Base-by-base conservation (phyloP, 2,113 vertebrate species). In the Laticauda colubrina region DNA sequence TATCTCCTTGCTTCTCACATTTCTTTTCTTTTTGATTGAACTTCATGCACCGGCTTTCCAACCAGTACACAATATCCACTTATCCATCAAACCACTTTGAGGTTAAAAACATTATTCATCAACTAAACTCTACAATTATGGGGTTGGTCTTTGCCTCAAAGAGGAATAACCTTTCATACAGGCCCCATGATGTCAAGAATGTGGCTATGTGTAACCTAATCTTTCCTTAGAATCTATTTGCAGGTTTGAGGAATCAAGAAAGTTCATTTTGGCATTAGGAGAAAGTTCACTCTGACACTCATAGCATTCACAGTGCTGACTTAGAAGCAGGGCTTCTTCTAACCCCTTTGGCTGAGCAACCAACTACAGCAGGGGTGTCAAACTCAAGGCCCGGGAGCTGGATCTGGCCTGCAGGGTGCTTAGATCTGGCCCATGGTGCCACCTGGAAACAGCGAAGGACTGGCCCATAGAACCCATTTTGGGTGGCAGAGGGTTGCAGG, bases 11-110 rank as follows among this genome's bases (percentile, higher is more conserved):
- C 20, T 59, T 85, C 92, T 93, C 75, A 61, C 20, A 10, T 89
- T 86, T 85, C 88, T 85, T 89, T 92, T 89, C 88, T 29, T 1
- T 59, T 89, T 89, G 69, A 12, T n/a, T 89, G 69, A 57, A 59
- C 43, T 92, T 92, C 48, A 43, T 51, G 2, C 39, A 45, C 10
- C 26, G 23, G 54, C 88, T 89, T 59, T 93, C 61, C 88, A 90
- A 48, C 29, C 69, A 59, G 85, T 24, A 15, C 8, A 55, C 54
- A 15, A 57, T 89, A 93, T 56, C 39, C 39, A 53, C 43, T 12
- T 85, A 51, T 59, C 69, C 88, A 86, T 85, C 29, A 59, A 93
- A 59, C 43, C 3, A 23, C 45, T 26, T 81, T 18, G 87, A 89
- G 11, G 34, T 81, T 89, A 81, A 89, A 56, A 56, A 45, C 39